Conservation (phyloP, 1,140 invertebrate genomes). For the Drosophila sp. region DNA sequence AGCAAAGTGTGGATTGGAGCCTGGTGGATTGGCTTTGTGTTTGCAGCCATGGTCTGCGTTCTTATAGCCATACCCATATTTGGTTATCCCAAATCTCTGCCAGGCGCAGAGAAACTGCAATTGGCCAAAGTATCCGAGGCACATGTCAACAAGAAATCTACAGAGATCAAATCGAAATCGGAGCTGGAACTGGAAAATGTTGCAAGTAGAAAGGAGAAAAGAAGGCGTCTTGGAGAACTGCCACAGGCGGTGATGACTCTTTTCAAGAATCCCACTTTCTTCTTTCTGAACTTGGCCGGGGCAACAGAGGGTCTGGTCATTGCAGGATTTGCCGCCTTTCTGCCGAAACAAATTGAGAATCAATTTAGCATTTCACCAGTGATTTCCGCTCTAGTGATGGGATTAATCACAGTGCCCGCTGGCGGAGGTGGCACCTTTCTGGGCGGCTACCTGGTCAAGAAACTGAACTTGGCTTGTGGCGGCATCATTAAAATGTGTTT, state of each 20-base stretch:
- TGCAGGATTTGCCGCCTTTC: conserved; percentile 92
- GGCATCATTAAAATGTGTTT: conserved; percentile 92
- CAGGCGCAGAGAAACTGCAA: conserved; percentile 88
- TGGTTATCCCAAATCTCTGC: conserved; percentile 89
- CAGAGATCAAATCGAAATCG: conserved; percentile 29
- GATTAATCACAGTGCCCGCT: conserved; percentile 90
- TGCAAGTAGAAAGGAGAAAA: not conserved
- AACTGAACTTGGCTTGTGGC: conserved; percentile 88
- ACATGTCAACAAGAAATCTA: conserved; percentile 85
- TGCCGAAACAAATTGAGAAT: conserved; percentile 93
- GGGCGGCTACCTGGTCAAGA: conserved; percentile 92
- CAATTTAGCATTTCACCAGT: conserved; percentile 92
- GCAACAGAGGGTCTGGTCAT: conserved; percentile 91
- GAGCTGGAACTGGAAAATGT: conserved; percentile 62
- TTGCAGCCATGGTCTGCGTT: conserved; percentile 88
- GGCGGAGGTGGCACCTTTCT: conserved; percentile 92
- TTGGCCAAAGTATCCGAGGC: conserved; percentile 89
- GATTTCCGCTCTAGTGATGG: conserved; percentile 90
- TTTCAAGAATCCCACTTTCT: conserved; percentile 91
- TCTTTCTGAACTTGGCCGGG: conserved; percentile 91
- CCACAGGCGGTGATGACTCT: conserved; percentile 88
- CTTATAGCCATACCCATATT: conserved; percentile 89
- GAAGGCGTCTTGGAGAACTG: conserved; percentile 86
- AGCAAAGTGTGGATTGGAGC: conserved; percentile 93
- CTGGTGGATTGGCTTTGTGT: conserved; percentile 94